A percentile compares a stretch with the other conserved stretches of the same genome.
Evolutionary conservation across 2,888 invertebrate species (phyloP).

Genomic region (Globia sparganii): DNA sequence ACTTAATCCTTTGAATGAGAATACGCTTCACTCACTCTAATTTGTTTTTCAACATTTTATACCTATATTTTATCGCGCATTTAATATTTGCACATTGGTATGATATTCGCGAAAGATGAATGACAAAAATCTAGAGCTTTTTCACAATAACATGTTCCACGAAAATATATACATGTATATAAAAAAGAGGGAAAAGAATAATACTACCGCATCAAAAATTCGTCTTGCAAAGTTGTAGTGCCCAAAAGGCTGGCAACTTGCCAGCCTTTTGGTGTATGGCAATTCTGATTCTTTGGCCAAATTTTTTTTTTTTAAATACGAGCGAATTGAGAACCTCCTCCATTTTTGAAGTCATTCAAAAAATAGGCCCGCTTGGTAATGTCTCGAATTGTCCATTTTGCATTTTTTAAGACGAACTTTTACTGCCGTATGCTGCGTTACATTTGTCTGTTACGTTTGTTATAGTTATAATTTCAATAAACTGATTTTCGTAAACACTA

Average conservation of each 20-base stretch:
- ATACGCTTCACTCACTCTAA: conserved; percentile 54
- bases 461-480: conserved; percentile 7
- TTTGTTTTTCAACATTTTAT: conserved; percentile 44
- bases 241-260: too few species aligned
- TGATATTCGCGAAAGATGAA: neutral
- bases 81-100: conserved; percentile 22
- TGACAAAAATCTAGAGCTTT: neutral
- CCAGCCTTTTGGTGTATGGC: too few species aligned
- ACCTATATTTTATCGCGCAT: conserved; percentile 5
- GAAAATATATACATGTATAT: neutral
- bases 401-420: neutral
- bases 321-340: too few species aligned
- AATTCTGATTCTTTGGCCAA: too few species aligned
- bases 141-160: neutral
- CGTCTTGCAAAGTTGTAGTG: too few species aligned
- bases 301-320: too few species aligned
- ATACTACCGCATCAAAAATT: too few species aligned
- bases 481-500: neutral
- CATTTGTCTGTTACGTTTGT: neutral
- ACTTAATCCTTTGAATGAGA: conserved; percentile 62
- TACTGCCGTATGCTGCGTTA: neutral
- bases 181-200: too few species aligned
- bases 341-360: too few species aligned
- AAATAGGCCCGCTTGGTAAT: too few species aligned
- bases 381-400: neutral